Evolutionary conservation across 1,140 invertebrate genomes (phyloP).

Genomic region (Lordiphosa clarofinis): DNA sequence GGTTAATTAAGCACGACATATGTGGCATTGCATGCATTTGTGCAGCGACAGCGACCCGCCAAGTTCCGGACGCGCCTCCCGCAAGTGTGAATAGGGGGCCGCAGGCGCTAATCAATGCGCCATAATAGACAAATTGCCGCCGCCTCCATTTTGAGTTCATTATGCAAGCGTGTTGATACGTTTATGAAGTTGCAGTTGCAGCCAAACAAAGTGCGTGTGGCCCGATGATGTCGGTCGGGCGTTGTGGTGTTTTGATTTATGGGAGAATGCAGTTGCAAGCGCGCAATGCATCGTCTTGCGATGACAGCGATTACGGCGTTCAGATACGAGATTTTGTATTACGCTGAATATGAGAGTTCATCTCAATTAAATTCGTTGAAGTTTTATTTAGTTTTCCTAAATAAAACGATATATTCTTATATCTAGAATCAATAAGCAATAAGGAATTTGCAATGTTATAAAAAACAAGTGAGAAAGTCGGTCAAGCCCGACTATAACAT

Average conservation of each 20-base stretch:
- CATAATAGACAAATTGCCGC: constrained; percentile 68
- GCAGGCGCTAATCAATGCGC: constrained; percentile 64
- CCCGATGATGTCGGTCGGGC: constrained; percentile 9
- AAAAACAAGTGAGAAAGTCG: no score
- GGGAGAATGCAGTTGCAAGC: constrained; percentile 5
- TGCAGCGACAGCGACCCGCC: constrained; percentile 26
- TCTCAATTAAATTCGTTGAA: no score
- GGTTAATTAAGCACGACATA: constrained; percentile 78
- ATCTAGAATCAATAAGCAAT: no score
- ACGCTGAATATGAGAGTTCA: no score
- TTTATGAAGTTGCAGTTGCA: constrained; percentile 55
- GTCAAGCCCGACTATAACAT: no score
- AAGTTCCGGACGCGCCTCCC: constrained; percentile 24
- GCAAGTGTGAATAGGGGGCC: constrained; percentile 58
- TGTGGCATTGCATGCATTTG: constrained; percentile 73
- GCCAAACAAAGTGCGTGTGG: constrained; percentile 3
- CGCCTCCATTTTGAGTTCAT: constrained; percentile 48
- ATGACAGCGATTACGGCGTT: no score
- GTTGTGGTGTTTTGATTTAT: constrained; percentile 36
- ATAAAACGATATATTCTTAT: no score
- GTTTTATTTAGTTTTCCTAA: no score
- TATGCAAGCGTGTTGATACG: constrained; percentile 52
- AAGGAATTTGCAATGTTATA: no score
- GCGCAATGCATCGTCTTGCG: no score
- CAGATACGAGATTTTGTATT: no score